Evolutionary conservation across 2,113 vertebrate species (phyloP), one percentile per base, ranked within the genome.

Genomic region (Pogona vitticeps): DNA sequence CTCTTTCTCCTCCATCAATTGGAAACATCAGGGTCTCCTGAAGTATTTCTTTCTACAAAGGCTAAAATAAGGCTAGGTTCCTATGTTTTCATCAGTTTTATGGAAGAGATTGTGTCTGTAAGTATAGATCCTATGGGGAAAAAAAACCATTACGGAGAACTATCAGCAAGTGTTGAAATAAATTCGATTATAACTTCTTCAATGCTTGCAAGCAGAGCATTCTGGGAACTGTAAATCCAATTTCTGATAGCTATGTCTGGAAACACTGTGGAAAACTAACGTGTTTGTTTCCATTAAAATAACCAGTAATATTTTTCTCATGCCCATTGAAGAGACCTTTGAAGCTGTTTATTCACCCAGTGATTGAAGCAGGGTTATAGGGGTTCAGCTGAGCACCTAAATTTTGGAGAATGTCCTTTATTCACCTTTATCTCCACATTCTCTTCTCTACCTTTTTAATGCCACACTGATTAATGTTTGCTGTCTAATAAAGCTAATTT

Each of bases 81-180:
- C 2, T 31, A 67, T 52, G 13, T 31, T 77, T 67, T 78, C 61
- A 28, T 31, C 21, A 46, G 59, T 33, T 38, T 18, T 46, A 63
- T 68, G n/a, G 52, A 59, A 83, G 18, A 10, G 46, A 12, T 58
- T 26, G 4, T 31, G 78, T 5, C 63, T 56, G 81, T 73, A 59
- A 3, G 15, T 79, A 58, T 59, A 77, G 26, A 58, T 42, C 31
- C 15, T 36, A 72, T 81, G 31, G 65, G 73, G 83, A 77, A 93
- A 91, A 46, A 4, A 52, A 52, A 52, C 5, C 46, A 52, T 6
- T 52, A 52, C 46, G 46, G 46, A 52, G 46, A 52, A 52, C 46
- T 10, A 5, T 52, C 46, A 5, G 10, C 5, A 52, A 52, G 10
- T 52, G 46, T 52, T 52, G 46, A 52, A 52, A 52, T 52, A 52